phyloP scores from a whole-genome alignment of 2,113 vertebrate genomes.

The Hyperopisus bebe region DNA sequence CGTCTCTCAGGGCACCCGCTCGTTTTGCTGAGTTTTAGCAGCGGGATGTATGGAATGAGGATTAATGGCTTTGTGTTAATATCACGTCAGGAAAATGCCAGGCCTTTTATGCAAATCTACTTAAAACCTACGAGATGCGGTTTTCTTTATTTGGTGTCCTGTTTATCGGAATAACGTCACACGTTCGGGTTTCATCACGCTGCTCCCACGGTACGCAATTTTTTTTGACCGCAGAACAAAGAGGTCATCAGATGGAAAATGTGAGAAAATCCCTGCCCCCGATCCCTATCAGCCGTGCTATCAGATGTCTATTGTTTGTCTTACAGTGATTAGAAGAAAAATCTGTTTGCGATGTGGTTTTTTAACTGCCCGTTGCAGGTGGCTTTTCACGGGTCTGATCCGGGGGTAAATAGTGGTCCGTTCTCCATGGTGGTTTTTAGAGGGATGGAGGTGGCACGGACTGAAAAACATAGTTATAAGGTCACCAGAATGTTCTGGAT shows the following conservation, averaged over 20 bases:
- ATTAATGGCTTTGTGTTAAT: neutral
- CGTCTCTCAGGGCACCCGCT: neutral
- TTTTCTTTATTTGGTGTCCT: neutral
- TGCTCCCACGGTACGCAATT: neutral
- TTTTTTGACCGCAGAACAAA: neutral
- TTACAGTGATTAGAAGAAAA: constrained; percentile 1
- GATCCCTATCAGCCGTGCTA: neutral
- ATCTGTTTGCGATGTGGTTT: neutral
- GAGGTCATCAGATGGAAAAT: neutral
- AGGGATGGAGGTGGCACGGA: neutral
- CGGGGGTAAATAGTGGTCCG: neutral
- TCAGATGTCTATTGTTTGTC: neutral
- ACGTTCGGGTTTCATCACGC: neutral
- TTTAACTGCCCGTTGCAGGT: neutral
- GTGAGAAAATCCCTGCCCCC: neutral
- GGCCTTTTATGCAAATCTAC: neutral
- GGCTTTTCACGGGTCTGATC: neutral
- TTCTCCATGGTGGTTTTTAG: neutral
- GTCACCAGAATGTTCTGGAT: neutral
- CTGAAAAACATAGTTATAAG: neutral
- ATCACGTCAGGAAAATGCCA: neutral
- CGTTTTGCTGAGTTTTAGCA: neutral
- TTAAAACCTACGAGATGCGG: neutral
- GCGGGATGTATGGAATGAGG: neutral
- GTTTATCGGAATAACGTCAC: neutral